Conservation (phyloP, 2,113 vertebrate genomes). For the Myiagra hebetior region DNA sequence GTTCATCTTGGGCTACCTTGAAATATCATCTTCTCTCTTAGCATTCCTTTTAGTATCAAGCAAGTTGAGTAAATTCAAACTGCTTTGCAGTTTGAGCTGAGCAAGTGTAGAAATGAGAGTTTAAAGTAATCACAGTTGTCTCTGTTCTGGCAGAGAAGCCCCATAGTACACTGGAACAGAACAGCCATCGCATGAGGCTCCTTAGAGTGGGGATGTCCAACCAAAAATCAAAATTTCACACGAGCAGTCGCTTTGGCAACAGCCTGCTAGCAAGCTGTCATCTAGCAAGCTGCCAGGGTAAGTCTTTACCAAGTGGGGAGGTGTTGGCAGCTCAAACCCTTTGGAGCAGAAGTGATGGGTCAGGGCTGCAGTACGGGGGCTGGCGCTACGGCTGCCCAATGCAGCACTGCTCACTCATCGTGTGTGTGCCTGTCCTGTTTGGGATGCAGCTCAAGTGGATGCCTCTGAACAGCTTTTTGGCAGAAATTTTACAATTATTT, state of each 20-base stretch:
- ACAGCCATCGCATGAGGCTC: not conserved
- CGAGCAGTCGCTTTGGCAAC: not conserved
- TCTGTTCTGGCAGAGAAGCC: not conserved
- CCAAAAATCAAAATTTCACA: not conserved
- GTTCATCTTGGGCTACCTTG: not conserved
- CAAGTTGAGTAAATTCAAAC: not conserved
- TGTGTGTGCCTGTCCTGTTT: not conserved
- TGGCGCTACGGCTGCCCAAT: rapidly evolving
- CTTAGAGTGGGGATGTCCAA: not conserved
- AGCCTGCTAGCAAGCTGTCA: slow-evolving; percentile 14
- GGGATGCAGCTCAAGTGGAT: not conserved
- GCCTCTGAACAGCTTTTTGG: slow-evolving; percentile 26
- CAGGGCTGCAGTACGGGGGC: not conserved
- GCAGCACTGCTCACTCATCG: rapidly evolving
- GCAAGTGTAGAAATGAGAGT: not conserved
- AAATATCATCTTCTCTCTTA: not conserved
- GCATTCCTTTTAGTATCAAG: not conserved
- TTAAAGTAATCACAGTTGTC: not conserved
- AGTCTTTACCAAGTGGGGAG: not conserved
- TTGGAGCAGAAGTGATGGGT: not conserved
- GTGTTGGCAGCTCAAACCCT: not conserved
- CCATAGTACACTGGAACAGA: not conserved
- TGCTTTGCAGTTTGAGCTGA: not conserved
- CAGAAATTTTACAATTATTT: not conserved
- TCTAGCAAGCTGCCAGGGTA: slow-evolving; percentile 17